A percentile compares a stretch with the other conserved stretches of the same genome.
These are phyloP conservation scores for Colinus virginianus DNA, from an alignment of 2,113 vertebrate genomes.

Conservation along the genomic window DNA sequence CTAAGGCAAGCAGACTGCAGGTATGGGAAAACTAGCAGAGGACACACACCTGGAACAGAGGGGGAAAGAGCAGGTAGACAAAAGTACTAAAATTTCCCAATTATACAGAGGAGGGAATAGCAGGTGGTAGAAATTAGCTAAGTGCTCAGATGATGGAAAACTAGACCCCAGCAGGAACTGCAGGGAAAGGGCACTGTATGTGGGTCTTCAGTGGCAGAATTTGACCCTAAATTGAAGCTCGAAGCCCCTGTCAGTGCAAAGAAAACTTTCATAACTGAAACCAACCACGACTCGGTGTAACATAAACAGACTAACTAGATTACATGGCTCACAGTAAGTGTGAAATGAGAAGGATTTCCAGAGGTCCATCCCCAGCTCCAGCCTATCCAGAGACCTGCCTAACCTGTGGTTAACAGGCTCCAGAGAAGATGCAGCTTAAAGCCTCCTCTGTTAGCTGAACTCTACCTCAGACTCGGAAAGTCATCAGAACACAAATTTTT, in stretches of 20 bases:
- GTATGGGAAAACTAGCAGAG: neutral
- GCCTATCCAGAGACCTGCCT: neutral
- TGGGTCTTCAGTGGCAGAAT: neutral
- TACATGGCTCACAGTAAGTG: slow-evolving; percentile 9
- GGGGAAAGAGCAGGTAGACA: neutral
- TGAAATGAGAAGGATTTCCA: slow-evolving; percentile 7
- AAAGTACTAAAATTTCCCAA: neutral
- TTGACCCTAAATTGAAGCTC: neutral
- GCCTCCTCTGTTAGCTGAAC: neutral
- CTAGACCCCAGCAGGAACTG: neutral
- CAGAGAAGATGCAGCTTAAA: neutral
- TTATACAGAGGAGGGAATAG: slow-evolving; percentile 20
- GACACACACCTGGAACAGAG: neutral
- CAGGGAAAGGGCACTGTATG: neutral
- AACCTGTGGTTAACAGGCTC: neutral
- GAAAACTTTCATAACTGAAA: neutral
- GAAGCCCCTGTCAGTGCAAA: neutral
- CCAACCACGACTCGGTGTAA: neutral
- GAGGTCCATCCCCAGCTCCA: neutral
- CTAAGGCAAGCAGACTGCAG: neutral
- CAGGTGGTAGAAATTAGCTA: slow-evolving; percentile 46
- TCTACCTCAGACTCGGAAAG: neutral
- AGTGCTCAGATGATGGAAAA: neutral
- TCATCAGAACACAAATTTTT: neutral
- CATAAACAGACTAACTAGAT: neutral